Percentiles rank a stretch among this genome's conserved stretches.
Evolutionary conservation across 2,888 invertebrate species (phyloP).

Genomic region (Cryptocheilus praepositus): DNA sequence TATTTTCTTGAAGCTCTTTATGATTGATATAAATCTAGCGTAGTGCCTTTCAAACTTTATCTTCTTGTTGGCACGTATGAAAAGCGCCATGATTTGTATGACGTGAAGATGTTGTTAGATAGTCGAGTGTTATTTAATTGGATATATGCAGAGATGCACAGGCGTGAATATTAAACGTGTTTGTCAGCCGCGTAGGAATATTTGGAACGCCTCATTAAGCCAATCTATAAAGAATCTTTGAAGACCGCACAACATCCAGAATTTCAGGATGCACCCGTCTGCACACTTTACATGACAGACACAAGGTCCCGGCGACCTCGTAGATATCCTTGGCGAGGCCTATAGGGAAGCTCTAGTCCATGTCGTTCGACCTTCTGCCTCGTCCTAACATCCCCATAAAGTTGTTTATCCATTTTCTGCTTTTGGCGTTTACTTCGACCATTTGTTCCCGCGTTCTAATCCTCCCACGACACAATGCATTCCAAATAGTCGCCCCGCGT

Average conservation of each 20-base stretch:
- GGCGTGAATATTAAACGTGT: too few relatives aligned
- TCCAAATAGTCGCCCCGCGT: neutral
- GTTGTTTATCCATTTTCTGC: constrained; percentile 68
- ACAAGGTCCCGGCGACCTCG: too few relatives aligned
- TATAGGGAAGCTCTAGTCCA: constrained; percentile 7
- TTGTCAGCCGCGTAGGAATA: too few relatives aligned
- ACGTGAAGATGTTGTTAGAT: neutral
- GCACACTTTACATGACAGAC: too few relatives aligned
- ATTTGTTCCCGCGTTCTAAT: constrained; percentile 23
- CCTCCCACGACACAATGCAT: neutral
- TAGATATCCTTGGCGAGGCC: neutral
- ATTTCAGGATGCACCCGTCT: too few relatives aligned
- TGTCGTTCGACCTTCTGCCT: constrained; percentile 54
- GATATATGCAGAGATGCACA: too few relatives aligned
- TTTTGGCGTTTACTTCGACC: constrained; percentile 53
- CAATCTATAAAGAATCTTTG: too few relatives aligned
- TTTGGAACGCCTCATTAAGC: too few relatives aligned
- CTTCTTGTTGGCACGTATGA: neutral
- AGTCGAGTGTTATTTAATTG: too few relatives aligned
- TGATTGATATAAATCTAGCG: neutral
- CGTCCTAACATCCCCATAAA: constrained; percentile 59
- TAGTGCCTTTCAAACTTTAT: too few relatives aligned
- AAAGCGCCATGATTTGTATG: neutral
- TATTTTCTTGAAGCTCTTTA: neutral
- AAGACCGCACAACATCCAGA: too few relatives aligned